Base-by-base conservation (phyloP, 2,113 vertebrate species). In the Emydura subglobosa region DNA sequence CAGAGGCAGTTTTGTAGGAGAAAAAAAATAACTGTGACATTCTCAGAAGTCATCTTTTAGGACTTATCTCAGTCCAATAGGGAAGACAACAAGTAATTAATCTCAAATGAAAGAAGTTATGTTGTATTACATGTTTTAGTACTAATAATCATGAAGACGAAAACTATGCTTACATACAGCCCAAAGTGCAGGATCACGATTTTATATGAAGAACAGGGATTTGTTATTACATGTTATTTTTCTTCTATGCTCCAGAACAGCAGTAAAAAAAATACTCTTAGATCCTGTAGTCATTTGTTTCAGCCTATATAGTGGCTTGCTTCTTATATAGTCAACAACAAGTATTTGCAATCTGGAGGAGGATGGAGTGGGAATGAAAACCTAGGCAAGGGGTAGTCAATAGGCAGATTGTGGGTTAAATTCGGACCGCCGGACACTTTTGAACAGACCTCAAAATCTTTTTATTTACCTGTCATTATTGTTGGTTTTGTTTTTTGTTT, bases 1-100 rank as follows among this genome's bases (percentile, higher is more conserved):
- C 72, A 89, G 92, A 95, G 87, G 87, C 95, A 51, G 82, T 94
- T 94, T 87, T 89, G 65, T 83, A 91, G 57, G 87, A 29, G 44
- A 93, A 90, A 96, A 95, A 97, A 96, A 95, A 79, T 86, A 93
- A 94, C 82, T 86, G 87, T 14, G 27, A 92, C 92, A 93, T 89
- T 95, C 92, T 95, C 84, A 87, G 87, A 57, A 87, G 93, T 86
- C 34, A 49, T 54, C 92, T 91, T 92, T 94, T 90, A 31, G 42
- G 24, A 47, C 53, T 57, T 21, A 13, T 82, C 50, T 86, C 65
- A 86, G 72, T 21, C 12, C 90, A 79, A 31, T 44, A 6, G 61
- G 90, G 90, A 94, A 95, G 94, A 89, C 44, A 97, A 95, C 90
- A 96, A 91, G 90, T 61, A 22, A 6, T 93, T 95, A 92, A 86